Evolutionary conservation across 2,113 vertebrate species (phyloP).

Genomic region (Laticauda colubrina): DNA sequence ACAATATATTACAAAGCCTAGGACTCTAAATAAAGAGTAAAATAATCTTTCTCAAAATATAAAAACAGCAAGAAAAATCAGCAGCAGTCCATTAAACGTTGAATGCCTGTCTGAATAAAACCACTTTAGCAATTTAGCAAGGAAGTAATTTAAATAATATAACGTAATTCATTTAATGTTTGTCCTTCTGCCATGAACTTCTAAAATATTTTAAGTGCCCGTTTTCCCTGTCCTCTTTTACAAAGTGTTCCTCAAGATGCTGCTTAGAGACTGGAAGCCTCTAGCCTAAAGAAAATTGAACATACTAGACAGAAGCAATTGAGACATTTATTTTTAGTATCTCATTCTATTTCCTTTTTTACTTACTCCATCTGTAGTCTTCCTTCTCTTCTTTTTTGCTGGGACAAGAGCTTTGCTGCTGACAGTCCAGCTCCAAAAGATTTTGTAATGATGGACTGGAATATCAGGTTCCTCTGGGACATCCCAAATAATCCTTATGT

Average conservation of each 20-base stretch:
- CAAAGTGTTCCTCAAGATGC: not conserved
- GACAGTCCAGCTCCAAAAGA: slow-evolving; percentile 90
- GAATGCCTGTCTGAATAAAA: not conserved
- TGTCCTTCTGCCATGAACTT: not conserved
- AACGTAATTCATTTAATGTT: not conserved
- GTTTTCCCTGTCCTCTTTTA: not conserved
- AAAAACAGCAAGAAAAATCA: not conserved
- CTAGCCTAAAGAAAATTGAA: not conserved
- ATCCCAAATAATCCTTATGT: slow-evolving; percentile 81
- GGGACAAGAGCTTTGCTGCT: slow-evolving; percentile 79
- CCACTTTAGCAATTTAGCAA: not conserved
- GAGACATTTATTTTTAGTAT: not conserved
- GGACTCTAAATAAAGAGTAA: not conserved
- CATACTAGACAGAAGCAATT: not conserved
- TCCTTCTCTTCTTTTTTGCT: slow-evolving; percentile 88
- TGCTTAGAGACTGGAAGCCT: not conserved
- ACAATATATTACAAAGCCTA: not conserved
- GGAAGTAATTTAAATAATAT: not conserved
- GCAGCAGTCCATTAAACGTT: not conserved
- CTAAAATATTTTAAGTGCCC: not conserved
- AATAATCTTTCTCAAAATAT: not conserved
- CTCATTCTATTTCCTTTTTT: slow-evolving; percentile 8
- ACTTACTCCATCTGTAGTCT: slow-evolving; percentile 84
- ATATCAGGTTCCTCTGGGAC: slow-evolving; percentile 84
- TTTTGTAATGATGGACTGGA: slow-evolving; percentile 92